phyloP scores from a whole-genome alignment of 2,113 vertebrate genomes.

The Athene cunicularia region DNA sequence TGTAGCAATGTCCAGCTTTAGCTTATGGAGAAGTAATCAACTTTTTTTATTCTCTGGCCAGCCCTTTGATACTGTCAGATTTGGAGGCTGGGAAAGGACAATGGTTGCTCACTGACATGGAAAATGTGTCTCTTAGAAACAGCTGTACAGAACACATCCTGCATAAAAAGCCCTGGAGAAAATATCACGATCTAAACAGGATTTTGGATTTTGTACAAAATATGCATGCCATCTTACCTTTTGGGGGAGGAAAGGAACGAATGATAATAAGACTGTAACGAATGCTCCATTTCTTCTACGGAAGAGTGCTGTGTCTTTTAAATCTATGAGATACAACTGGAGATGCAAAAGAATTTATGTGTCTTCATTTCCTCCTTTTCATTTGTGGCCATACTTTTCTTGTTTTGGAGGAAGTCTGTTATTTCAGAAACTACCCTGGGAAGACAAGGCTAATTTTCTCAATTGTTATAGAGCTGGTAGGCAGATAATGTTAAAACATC shows the following conservation, averaged over 20 bases:
- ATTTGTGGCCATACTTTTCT: background rate
- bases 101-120: background rate
- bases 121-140: background rate
- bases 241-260: background rate
- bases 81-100: background rate
- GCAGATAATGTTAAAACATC: background rate
- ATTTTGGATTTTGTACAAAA: background rate
- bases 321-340: background rate
- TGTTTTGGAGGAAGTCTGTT: background rate
- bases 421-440: background rate
- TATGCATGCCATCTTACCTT: background rate
- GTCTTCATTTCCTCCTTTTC: background rate
- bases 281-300: background rate
- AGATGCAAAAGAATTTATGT: background rate
- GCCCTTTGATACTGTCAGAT: background rate
- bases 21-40: background rate
- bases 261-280: background rate
- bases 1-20: background rate
- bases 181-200: background rate
- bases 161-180: background rate
- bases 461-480: background rate
- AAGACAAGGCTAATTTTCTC: background rate
- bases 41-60: background rate
- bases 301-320: background rate
- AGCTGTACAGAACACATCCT: background rate